Percentiles rank a stretch among this genome's conserved stretches.
Evolutionary conservation across 2,113 vertebrate species (phyloP).

Genomic region (Caracal caracal): DNA sequence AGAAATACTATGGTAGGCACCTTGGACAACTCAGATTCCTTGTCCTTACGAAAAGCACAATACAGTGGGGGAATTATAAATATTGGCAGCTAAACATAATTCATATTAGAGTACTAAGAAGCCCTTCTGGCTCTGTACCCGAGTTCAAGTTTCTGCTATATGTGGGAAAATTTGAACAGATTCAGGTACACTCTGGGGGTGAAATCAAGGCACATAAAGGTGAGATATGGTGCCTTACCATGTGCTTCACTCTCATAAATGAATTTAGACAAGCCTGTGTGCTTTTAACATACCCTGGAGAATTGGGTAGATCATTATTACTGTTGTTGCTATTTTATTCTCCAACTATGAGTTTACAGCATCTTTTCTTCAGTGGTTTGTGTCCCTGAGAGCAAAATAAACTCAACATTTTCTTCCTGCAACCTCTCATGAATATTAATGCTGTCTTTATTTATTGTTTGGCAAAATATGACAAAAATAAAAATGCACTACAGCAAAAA

Average conservation of each 20-base stretch:
- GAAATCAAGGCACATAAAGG: slow-evolving; percentile 53
- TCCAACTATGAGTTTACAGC: slow-evolving; percentile 63
- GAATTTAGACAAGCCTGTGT: background rate
- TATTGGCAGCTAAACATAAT: background rate
- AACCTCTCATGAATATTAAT: slow-evolving; percentile 80
- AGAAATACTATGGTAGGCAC: background rate
- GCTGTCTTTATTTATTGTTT: slow-evolving; percentile 77
- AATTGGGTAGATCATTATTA: slow-evolving; percentile 55
- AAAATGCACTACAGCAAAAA: slow-evolving; percentile 68
- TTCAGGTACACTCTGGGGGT: background rate
- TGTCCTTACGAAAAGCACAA: slow-evolving; percentile 4
- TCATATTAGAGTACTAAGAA: background rate
- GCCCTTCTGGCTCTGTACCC: background rate
- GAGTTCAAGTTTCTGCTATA: slow-evolving; percentile 31
- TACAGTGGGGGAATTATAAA: background rate
- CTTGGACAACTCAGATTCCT: background rate
- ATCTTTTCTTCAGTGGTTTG: slow-evolving; percentile 69
- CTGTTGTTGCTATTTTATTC: slow-evolving; percentile 56
- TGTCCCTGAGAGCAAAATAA: slow-evolving; percentile 76
- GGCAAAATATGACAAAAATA: slow-evolving; percentile 78
- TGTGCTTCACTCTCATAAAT: slow-evolving; percentile 25
- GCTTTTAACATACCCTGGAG: slow-evolving; percentile 30
- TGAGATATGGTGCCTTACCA: background rate
- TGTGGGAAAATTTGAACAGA: background rate
- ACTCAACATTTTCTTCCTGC: slow-evolving; percentile 71